Base-by-base conservation (phyloP, 1,140 invertebrate species). In the Aphelenchoides besseyi region DNA sequence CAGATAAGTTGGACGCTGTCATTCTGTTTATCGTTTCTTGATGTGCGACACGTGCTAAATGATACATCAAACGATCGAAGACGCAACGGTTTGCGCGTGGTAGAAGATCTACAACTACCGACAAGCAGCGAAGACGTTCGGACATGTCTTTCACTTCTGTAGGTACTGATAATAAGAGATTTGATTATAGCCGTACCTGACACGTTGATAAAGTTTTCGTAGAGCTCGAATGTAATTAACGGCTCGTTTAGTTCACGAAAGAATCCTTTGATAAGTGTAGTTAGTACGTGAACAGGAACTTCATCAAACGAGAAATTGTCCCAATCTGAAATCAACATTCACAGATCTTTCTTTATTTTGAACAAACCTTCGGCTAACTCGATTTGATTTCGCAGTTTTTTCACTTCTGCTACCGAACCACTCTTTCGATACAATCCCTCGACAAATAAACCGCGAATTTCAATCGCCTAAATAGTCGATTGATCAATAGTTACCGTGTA, bases 391-490 rank as follows among this genome's bases (percentile, higher is more conserved):
- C 82, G 48, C 0, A 74, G 66, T 8, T 57, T 62, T 55, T 76
- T 66, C 8, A 83, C 75, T 26, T 72, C 66, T 32, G 82, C 73
- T 52, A 83, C 35, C 2, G 75, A 69, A 0, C 93, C 94, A 75
- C 92, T 92, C 85, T 97, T 96, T 30, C 94, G 88, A 85, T 97
- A 97, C 55, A 97, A 89, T 0, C 94, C 94, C 79, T 95, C 93
- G 0, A 91, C 92, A 83, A 94, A 95, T 2, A 97, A 86, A 2
- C 93, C 93, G 74, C 91, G 90, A 85, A 94, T 89, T 86, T 97
- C 94, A 78, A 97, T 94, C 2, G 52, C 41, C 16, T 57, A 18
- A 57, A 57, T 18, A 57, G 3, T 28, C 3, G 5, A 18, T 8
- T 8, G 5, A 8, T n/a, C 3, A n/a, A 18, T 9, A 57, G 5